phyloP scores from a whole-genome alignment of 1,140 invertebrate genomes.

The Probaryconus sp. region DNA sequence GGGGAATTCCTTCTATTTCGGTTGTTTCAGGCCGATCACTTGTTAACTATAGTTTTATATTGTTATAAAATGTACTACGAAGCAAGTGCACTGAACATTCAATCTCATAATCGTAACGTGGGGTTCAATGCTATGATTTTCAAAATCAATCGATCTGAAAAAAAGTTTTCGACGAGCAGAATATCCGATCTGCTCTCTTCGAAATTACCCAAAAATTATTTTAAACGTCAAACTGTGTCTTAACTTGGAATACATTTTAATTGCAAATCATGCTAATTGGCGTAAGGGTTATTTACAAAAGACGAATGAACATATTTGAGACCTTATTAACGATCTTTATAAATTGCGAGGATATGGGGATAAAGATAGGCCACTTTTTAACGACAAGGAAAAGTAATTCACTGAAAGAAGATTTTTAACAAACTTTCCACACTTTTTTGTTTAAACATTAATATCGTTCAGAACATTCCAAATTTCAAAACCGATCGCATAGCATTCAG shows the following conservation, averaged over 20 bases:
- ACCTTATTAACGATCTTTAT: too few species aligned
- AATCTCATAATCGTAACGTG: background rate
- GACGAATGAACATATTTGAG: constrained; percentile 17
- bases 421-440: too few species aligned
- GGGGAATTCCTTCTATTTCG: too few species aligned
- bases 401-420: background rate
- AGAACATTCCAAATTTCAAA: constrained; percentile 38
- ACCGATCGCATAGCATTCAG: constrained; percentile 14
- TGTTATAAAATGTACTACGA: constrained; percentile 19
- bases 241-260: background rate
- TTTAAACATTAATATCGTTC: background rate
- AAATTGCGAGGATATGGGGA: constrained; percentile 33
- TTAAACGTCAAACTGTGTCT: background rate
- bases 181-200: background rate
- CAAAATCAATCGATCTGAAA: too few species aligned
- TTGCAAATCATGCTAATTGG: constrained; percentile 11
- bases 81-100: constrained; percentile 2
- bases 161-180: too few species aligned
- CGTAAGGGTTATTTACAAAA: constrained; percentile 40
- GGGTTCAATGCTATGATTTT: too few species aligned
- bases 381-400: background rate
- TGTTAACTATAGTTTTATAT: constrained; percentile 19
- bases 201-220: background rate
- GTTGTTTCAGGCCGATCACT: constrained; percentile 40
- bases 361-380: constrained; percentile 48